Percentiles rank a stretch among this genome's conserved stretches.
Conservation (phyloP, 2,797 vertebrate species). For the Tragelaphus oryx region DNA sequence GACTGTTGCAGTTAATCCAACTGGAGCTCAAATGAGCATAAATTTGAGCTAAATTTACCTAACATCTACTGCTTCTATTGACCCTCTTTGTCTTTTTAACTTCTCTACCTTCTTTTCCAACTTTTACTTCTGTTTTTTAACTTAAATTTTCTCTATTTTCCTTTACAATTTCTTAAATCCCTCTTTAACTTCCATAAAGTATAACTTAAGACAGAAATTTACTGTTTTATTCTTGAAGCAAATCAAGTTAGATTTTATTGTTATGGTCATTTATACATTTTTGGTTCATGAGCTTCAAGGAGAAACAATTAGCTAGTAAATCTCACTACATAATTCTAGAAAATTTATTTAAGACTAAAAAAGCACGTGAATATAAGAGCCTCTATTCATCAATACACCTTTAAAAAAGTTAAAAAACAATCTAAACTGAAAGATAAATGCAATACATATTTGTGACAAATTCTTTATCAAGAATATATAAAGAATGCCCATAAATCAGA, state of each 20-base stretch:
- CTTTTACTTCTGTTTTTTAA: not conserved
- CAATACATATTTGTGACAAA: not conserved
- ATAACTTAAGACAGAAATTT: not conserved
- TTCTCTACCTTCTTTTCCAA: not conserved
- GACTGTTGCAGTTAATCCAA: not conserved
- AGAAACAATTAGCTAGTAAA: slow-evolving; percentile 27
- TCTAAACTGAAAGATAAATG: not conserved
- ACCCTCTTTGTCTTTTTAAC: not conserved
- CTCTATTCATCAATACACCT: not conserved
- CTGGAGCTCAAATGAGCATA: not conserved
- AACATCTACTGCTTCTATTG: not conserved
- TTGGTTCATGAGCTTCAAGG: not conserved
- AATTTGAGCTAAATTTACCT: not conserved
- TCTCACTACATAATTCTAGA: not conserved
- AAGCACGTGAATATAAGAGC: slow-evolving; percentile 15
- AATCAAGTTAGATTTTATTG: slow-evolving; percentile 13
- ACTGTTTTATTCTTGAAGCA: slow-evolving; percentile 12
- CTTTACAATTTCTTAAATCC: not conserved
- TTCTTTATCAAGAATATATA: not conserved
- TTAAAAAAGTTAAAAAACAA: not conserved
- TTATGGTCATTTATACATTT: not conserved
- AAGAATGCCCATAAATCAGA: not conserved
- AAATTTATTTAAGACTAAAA: not conserved
- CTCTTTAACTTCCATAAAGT: slow-evolving; percentile 4
- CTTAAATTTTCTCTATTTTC: not conserved